phyloP scores from a whole-genome alignment of 2,888 invertebrate species.

The Sminthurinus aureus region DNA sequence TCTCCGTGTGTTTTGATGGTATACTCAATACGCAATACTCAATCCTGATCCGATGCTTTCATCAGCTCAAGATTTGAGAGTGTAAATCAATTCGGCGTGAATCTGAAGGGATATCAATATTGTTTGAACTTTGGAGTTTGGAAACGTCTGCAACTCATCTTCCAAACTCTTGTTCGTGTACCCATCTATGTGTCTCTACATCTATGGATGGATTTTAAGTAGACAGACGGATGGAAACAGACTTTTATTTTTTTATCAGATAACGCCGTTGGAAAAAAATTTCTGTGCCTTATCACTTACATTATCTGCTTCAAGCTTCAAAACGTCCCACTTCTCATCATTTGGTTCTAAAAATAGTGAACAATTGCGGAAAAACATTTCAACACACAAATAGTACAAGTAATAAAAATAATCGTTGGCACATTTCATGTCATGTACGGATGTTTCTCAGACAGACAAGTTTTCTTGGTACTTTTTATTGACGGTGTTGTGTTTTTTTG shows the following conservation, averaged over 20 bases:
- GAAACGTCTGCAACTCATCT: neutral
- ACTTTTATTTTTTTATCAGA: neutral
- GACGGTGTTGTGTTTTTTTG: no score
- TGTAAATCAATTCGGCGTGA: constrained; percentile 20
- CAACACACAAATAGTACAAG: no score
- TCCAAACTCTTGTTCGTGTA: neutral
- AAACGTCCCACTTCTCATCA: no score
- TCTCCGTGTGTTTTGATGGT: neutral
- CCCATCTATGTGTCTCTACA: no score
- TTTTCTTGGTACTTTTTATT: no score
- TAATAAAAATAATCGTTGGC: no score
- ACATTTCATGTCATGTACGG: no score
- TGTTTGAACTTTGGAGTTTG: neutral
- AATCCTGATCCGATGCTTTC: constrained; percentile 5
- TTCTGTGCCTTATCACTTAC: no score
- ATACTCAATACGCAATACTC: neutral
- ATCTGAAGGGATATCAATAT: constrained; percentile 33
- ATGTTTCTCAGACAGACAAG: no score
- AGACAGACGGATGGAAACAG: neutral
- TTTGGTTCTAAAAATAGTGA: no score
- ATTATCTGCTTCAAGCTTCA: no score
- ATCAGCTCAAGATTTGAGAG: constrained; percentile 22
- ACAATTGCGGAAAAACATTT: no score
- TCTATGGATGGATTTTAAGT: neutral
- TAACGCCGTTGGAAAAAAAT: neutral